A percentile compares a stretch with the other conserved stretches of the same genome.
These are phyloP conservation scores for Pomatostomus ruficeps DNA, from an alignment of 2,113 vertebrate species.

Conservation along the genomic window DNA sequence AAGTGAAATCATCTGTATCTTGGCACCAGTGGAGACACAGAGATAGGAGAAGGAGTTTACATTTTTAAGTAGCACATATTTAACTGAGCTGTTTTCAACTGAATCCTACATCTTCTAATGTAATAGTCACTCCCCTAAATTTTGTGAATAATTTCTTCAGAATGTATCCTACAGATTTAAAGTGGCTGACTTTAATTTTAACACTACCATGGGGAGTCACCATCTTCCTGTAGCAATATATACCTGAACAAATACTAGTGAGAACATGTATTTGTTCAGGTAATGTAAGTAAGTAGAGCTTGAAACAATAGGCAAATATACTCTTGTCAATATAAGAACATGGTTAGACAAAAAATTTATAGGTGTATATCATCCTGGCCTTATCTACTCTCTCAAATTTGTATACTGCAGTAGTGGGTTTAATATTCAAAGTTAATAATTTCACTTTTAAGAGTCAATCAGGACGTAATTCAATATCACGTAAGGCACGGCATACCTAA, in stretches of 20 bases:
- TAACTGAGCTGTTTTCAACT: neutral
- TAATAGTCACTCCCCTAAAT: neutral
- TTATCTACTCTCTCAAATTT: neutral
- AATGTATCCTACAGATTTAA: neutral
- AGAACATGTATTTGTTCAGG: too few species aligned
- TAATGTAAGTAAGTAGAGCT: neutral
- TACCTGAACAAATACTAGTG: neutral
- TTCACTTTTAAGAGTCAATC: neutral
- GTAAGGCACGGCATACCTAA: neutral
- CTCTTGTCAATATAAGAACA: neutral
- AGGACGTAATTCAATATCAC: neutral
- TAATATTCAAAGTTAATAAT: neutral
- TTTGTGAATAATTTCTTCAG: neutral
- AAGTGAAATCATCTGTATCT: neutral
- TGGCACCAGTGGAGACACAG: neutral
- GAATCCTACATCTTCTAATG: neutral
- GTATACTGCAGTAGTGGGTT: neutral
- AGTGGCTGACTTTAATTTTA: neutral
- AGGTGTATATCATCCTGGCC: neutral
- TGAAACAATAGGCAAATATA: neutral
- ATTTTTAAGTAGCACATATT: neutral
- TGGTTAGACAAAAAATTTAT: neutral
- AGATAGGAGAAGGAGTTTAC: neutral
- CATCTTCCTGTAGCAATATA: neutral
- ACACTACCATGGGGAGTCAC: neutral